Evolutionary conservation across 2,797 vertebrate species (phyloP).

Genomic region (Carduelis carduelis): DNA sequence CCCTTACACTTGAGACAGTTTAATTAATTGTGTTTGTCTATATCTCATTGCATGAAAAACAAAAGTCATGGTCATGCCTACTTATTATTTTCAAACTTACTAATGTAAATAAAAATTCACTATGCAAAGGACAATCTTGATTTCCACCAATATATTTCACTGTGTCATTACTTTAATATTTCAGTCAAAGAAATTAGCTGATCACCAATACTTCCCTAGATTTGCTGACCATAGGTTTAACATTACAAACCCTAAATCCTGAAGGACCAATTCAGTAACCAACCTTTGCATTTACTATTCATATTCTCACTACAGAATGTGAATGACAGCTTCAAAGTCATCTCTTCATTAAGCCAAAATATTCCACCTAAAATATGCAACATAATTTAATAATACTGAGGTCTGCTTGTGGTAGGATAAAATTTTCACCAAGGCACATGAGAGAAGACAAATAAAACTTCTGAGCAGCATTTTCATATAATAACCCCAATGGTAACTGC

Average conservation of each 20-base stretch:
- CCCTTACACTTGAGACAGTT: background rate
- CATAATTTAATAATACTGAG: background rate
- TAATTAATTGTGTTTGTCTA: background rate
- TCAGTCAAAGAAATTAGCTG: background rate
- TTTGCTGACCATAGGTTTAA: background rate
- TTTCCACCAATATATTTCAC: background rate
- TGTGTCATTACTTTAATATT: background rate
- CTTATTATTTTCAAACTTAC: background rate
- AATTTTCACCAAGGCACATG: background rate
- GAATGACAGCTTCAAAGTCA: background rate
- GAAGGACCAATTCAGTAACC: background rate
- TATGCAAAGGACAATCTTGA: background rate
- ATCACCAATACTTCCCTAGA: background rate
- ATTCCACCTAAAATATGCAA: background rate
- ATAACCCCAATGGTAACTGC: background rate
- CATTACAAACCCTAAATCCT: background rate
- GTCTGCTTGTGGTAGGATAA: background rate
- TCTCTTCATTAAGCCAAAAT: background rate
- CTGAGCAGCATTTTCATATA: background rate
- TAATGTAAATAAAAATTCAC: conserved; percentile 9
- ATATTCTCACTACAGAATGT: background rate
- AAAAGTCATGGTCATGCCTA: background rate
- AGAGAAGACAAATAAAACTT: background rate
- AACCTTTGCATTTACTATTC: background rate
- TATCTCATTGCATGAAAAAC: background rate